Conservation (phyloP, 2,797 vertebrate genomes). For the Girardinus metallicus region DNA sequence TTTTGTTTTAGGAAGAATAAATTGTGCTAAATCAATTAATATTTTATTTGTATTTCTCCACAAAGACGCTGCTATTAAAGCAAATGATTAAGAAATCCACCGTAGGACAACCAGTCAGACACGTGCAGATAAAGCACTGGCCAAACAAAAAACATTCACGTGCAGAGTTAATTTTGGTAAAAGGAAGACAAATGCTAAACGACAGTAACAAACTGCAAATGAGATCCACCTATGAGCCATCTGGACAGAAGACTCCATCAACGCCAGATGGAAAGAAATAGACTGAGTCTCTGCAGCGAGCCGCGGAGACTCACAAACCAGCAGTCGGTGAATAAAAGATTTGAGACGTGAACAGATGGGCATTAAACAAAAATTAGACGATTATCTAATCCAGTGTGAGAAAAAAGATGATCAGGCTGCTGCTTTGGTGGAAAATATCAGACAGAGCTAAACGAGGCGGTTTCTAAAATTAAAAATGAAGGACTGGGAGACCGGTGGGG, state of each 20-base stretch:
- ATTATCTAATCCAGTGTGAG: conserved; percentile 2
- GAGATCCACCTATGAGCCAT: conserved; percentile 59
- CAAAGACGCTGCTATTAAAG: not conserved
- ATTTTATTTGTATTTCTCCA: not conserved
- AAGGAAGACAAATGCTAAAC: conserved; percentile 16
- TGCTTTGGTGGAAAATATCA: conserved; percentile 1
- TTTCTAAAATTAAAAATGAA: not conserved
- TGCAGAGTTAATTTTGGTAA: conserved; percentile 27
- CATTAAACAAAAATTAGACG: not conserved
- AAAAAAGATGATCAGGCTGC: not conserved
- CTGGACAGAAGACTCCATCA: conserved; percentile 39
- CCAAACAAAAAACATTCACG: conserved; percentile 2
- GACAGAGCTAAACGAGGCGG: conserved; percentile 10
- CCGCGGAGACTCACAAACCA: conserved; percentile 10
- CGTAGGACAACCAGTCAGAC: not conserved
- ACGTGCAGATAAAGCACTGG: not conserved
- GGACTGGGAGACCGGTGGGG: not conserved
- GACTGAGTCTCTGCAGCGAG: conserved; percentile 24
- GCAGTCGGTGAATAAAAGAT: conserved; percentile 21
- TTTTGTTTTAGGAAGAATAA: not conserved
- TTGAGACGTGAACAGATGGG: conserved; percentile 26
- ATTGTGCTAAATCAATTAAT: not conserved
- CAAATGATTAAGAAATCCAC: not conserved
- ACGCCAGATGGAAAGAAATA: conserved; percentile 41
- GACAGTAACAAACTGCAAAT: conserved; percentile 36